Base-by-base conservation (phyloP, 2,113 vertebrate genomes). In the Sminthopsis crassicaudata region DNA sequence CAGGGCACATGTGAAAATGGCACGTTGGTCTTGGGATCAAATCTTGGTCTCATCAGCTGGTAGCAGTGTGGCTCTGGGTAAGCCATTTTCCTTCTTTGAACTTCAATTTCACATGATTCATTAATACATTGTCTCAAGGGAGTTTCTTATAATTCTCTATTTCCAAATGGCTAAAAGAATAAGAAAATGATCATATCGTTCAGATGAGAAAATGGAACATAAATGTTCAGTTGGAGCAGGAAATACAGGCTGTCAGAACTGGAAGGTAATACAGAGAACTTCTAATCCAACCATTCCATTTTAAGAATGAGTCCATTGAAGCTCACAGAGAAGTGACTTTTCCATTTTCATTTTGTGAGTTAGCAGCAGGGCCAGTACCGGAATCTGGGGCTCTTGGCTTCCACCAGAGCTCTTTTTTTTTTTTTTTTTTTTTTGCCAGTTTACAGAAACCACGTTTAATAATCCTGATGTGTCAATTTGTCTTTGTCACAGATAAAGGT, bases 401-500 rank as follows among this genome's bases (percentile, higher is more conserved):
- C 16, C n/a, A 84, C 42, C 1, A 84, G 67, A 19, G n/a, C 36
- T 76, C 55, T 57, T 67, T n/a, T 76, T n/a, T n/a, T 7, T 48
- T 48, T 57, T 67, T n/a, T 76, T n/a, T n/a, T 7, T 48, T 48
- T 30, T 76, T 11, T n/a, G 14, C 36, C 14, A 76, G 60, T 76
- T 93, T 93, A 53, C 51, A 67, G 90, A 96, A 94, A 90, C 92
- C 67, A 76, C 76, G 1, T 88, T 89, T 96, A 93, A 2, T 89
- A 76, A 93, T 94, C 93, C 52, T n/a, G 89, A 5, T 46, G 93
- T 51, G 10, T 94, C 92, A 89, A 5, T 67, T 96, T 84, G 22
- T 95, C 91, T 90, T 93, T 96, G 94, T 96, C 89, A 53, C 6
- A 95, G 93, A 19, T 92, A 46, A 92, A 0, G 27, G 53, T 52